Base-by-base conservation (phyloP, 2,113 vertebrate species). In the Phainopepla nitens region DNA sequence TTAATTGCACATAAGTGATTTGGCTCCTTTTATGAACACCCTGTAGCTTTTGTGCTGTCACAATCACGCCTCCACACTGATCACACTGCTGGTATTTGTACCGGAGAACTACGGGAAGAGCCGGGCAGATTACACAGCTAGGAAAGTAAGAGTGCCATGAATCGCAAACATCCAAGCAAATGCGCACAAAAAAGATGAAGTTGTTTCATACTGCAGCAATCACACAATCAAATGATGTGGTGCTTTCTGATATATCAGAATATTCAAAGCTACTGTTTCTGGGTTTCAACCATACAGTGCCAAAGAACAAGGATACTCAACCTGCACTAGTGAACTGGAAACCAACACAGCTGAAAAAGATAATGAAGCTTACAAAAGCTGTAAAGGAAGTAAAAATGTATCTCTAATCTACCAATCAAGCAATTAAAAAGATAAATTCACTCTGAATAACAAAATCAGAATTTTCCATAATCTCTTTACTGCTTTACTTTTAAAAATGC, bases 1-100 rank as follows among this genome's bases (percentile, higher is more conserved):
- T 47, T 96, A 95, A 94, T 66, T 85, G 84, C 33, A 10, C 14
- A 1, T 70, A 88, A 96, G 82, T 82, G 92, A 94, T 80, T 82
- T 39, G n/a, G 66, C 62, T 94, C 84, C 84, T 90, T 93, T 93
- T 39, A 91, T 44, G 77, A 72, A 75, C 69, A 75, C 22, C 11
- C 15, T 60, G 86, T 27, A 84, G 91, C 87, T 87, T 91, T 94
- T 84, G 86, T 58, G 47, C 77, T 23, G 7, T 84, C 87, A 90
- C 41, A 82, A 72, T 90, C 76, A 68, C 13, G 11, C 91, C 89
- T 83, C 93, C 93, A 53, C 61, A 89, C 23, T 0, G 0, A 72
- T 85, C 88, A 35, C 0, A 7, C 47, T 35, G 82, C 44, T 0
- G 0, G 47, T 31, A 57, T 79, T 81, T 35, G 73, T 21, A 80